Conservation (phyloP, 2,113 vertebrate species). For the Ctenomys sociabilis region DNA sequence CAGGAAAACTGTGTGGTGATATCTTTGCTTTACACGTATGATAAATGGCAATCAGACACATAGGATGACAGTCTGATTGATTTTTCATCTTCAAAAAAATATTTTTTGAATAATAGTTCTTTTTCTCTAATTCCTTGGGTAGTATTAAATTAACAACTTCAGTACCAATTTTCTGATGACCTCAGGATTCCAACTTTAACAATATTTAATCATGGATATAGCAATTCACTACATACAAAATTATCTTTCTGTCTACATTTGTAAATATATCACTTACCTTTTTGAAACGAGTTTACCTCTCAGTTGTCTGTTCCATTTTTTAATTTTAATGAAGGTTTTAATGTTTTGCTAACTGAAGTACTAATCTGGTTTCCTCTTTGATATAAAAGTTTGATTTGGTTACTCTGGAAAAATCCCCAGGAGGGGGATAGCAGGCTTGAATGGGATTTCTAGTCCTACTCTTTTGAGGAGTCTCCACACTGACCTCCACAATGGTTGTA, state of each 20-base stretch:
- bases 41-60: background rate
- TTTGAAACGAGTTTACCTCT: background rate
- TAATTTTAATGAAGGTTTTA: background rate
- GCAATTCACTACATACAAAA: background rate
- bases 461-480: too few relatives aligned
- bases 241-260: background rate
- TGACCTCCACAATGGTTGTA: too few relatives aligned
- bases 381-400: background rate
- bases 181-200: background rate
- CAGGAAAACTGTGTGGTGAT: too few relatives aligned
- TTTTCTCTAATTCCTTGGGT: background rate
- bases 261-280: too few relatives aligned
- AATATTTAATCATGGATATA: background rate
- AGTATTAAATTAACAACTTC: background rate
- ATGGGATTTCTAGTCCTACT: too few relatives aligned
- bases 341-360: background rate
- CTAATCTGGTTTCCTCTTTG: background rate
- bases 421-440: too few relatives aligned
- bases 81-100: background rate
- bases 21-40: background rate
- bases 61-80: background rate
- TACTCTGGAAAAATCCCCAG: too few relatives aligned
- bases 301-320: background rate
- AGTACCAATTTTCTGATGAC: background rate
- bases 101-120: accelerated